These are phyloP conservation scores for Melanotaenia trifasciata DNA, from an alignment of 2,797 vertebrate genomes.

Conservation along the genomic window DNA sequence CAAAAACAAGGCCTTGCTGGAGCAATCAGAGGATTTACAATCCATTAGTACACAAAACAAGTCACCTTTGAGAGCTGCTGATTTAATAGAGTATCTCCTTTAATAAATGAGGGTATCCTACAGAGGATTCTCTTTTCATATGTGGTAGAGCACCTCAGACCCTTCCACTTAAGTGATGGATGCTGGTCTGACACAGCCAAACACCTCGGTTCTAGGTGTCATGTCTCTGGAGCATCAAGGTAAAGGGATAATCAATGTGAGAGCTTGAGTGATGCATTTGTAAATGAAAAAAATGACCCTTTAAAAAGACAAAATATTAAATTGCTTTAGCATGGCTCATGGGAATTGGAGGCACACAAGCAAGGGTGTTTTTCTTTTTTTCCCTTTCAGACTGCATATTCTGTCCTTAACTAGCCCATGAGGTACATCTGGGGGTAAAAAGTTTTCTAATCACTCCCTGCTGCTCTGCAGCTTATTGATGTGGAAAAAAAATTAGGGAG, in stretches of 20 bases:
- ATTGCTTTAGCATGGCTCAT: not conserved
- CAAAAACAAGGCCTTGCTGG: constrained; percentile 32
- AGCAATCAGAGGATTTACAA: constrained; percentile 34
- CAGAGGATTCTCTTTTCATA: constrained; percentile 58
- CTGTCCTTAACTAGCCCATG: not conserved
- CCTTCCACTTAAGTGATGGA: constrained; percentile 65
- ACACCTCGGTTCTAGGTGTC: constrained; percentile 21
- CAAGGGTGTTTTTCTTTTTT: not conserved
- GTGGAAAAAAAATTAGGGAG: not conserved
- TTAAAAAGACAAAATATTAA: not conserved
- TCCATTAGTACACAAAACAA: constrained; percentile 57
- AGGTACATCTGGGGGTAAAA: not conserved
- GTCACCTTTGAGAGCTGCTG: constrained; percentile 54
- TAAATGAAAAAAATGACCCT: not conserved
- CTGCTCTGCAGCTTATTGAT: not conserved
- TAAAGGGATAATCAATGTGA: constrained; percentile 39
- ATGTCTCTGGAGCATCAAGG: constrained; percentile 21
- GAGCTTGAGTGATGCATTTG: constrained; percentile 16
- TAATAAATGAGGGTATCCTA: constrained; percentile 64
- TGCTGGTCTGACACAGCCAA: constrained; percentile 45
- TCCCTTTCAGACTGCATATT: not conserved
- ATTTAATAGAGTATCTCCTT: constrained; percentile 60
- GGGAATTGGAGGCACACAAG: not conserved
- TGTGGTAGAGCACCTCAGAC: constrained; percentile 51
- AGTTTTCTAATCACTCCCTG: not conserved